Base-by-base conservation (phyloP, 2,797 vertebrate genomes). In the Rhynchotus rufescens region DNA sequence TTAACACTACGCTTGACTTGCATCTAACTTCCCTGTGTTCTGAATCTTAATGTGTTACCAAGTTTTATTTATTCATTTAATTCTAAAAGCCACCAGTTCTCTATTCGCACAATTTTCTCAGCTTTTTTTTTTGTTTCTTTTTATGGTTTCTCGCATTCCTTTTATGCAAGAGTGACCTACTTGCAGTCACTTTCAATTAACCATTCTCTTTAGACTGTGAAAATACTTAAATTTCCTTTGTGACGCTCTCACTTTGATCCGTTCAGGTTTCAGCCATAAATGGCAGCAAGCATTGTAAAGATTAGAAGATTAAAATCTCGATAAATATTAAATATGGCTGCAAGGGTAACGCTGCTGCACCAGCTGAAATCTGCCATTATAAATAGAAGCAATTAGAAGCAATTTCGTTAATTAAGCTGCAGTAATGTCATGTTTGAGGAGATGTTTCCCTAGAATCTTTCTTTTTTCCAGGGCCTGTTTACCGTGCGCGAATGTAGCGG, bases 121-220 rank as follows among this genome's bases (percentile, higher is more conserved):
- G 92, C 68, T 88, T 80, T 91, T 88, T 80, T 91, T 80, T 90
- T 93, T 38, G 68, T 82, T 93, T 91, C 89, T 92, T 95, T 94
- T 92, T 93, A 80, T 90, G 94, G 89, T 79, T 75, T 12, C 73
- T 88, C 92, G 45, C 89, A 80, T 88, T 93, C 73, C 84, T 89
- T 91, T 88, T 79, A 52, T 94, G 78, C 73, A 91, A 79, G 90
- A 88, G 79, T 96, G 93, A 95, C 90, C 93, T 91, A 93, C 88
- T 96, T 96, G 86, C 88, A 86, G 92, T 90, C 73, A 23, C 90
- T 94, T 93, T 85, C 66, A 52, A 85, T 96, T 80, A 56, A 66
- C 62, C 93, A 83, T 87, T 96, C 84, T 86, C 86, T 93, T 90
- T 94, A 82, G 91, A 67, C 62, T 92, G 88, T 80, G 62, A 68